These are phyloP conservation scores for Myotis daubentonii DNA, from an alignment of 2,797 vertebrate species.

Conservation along the genomic window DNA sequence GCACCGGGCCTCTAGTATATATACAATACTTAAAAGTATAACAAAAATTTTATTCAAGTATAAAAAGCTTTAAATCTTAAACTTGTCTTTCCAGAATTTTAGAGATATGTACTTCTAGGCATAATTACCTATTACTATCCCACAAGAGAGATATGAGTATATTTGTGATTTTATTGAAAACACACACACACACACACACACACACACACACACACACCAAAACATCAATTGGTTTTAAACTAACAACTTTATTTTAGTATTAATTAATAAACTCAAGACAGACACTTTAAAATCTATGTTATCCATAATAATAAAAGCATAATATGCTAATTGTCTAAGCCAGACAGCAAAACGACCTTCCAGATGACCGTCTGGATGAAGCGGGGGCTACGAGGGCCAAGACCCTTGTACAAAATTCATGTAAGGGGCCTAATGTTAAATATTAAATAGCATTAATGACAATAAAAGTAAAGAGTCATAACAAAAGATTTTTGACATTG, in stretches of 20 bases:
- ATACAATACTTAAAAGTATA: not conserved
- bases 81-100: not conserved
- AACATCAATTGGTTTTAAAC: not conserved
- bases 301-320: too few species aligned
- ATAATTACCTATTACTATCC: not conserved
- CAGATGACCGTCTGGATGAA: too few species aligned
- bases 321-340: too few species aligned
- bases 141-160: not conserved
- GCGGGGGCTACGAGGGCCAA: too few species aligned
- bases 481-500: not conserved
- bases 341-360: too few species aligned
- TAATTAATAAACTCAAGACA: not conserved
- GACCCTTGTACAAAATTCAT: too few species aligned
- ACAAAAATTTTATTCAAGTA: not conserved
- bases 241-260: conserved; percentile 25
- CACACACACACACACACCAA: not conserved
- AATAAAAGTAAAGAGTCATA: not conserved
- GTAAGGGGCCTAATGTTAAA: too few species aligned
- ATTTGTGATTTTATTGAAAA: not conserved
- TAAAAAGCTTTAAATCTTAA: not conserved
- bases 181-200: too few species aligned
- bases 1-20: not conserved
- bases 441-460: not conserved
- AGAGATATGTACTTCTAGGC: not conserved
- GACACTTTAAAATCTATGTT: not conserved